phyloP scores from a whole-genome alignment of 2,888 invertebrate genomes.

The Syrphus vitripennis region DNA sequence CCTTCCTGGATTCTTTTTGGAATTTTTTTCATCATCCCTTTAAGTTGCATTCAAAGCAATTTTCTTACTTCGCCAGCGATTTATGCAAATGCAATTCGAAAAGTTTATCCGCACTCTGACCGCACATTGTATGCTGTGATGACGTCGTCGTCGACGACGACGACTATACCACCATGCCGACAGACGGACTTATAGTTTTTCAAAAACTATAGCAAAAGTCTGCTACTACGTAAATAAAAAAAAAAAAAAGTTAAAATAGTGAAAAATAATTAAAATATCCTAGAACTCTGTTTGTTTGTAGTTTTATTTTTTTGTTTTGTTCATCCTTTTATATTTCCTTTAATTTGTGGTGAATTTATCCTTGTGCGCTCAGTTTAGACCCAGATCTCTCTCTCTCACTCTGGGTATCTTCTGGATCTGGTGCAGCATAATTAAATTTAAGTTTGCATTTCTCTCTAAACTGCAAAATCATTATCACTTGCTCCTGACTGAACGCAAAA shows the following conservation, averaged over 20 bases:
- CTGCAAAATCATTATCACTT: slow-evolving; percentile 68
- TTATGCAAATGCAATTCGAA: slow-evolving; percentile 71
- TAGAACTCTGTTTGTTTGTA: slow-evolving; percentile 43
- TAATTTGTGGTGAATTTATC: not conserved
- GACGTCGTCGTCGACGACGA: not conserved
- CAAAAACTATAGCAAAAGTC: not conserved
- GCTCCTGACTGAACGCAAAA: slow-evolving; percentile 41
- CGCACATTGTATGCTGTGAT: slow-evolving; percentile 19
- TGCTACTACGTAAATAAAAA: not conserved
- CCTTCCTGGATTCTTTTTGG: not conserved
- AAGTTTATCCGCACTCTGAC: slow-evolving; percentile 70
- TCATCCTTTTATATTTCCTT: slow-evolving; percentile 4
- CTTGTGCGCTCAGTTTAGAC: not conserved
- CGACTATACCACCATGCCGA: not conserved
- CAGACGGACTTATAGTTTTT: slow-evolving; percentile 2
- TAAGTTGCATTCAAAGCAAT: slow-evolving; percentile 64
- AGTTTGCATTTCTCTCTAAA: slow-evolving; percentile 71
- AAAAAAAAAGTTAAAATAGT: slow-evolving; percentile 37
- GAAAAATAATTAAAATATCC: slow-evolving; percentile 70
- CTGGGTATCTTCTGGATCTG: not conserved
- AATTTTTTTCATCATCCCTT: slow-evolving; percentile 8
- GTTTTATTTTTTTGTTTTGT: not conserved
- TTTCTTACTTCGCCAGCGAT: slow-evolving; percentile 66
- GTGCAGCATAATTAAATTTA: slow-evolving; percentile 62
- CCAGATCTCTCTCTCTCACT: not conserved